phyloP scores from a whole-genome alignment of 2,113 vertebrate species.

The Bombycilla garrulus region DNA sequence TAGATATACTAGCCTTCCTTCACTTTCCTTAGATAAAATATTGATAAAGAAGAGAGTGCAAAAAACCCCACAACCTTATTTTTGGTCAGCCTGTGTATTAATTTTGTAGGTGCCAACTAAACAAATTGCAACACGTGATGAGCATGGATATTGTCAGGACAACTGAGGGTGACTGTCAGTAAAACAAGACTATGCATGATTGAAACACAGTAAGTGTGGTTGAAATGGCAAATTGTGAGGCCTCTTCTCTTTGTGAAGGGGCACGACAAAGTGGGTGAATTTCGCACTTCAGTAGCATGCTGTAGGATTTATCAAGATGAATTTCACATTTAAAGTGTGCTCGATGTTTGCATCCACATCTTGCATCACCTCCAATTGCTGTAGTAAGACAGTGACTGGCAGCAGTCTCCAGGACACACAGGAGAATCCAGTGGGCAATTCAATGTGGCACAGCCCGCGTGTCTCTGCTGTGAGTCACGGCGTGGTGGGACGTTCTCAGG shows the following conservation, averaged over 20 bases:
- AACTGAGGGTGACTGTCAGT: constrained; percentile 55
- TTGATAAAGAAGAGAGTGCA: constrained; percentile 73
- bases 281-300: constrained; percentile 77
- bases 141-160: constrained; percentile 15
- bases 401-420: constrained; percentile 55
- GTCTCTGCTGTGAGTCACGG: constrained; percentile 32
- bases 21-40: constrained; percentile 55
- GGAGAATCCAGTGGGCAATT: constrained; percentile 64
- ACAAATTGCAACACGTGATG: constrained; percentile 32
- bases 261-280: constrained; percentile 33
- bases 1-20: constrained; percentile 59
- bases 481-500: constrained; percentile 28
- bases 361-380: constrained; percentile 67
- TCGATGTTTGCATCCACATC: constrained; percentile 66
- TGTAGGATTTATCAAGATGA: constrained; percentile 63
- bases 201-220: constrained; percentile 46
- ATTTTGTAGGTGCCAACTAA: constrained; percentile 36
- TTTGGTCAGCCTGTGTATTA: constrained; percentile 70
- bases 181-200: constrained; percentile 55
- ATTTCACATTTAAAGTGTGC: constrained; percentile 79
- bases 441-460: constrained; percentile 16
- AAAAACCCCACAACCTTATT: constrained; percentile 53
- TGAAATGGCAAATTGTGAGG: constrained; percentile 54
- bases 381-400: constrained; percentile 65
- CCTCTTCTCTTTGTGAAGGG: constrained; percentile 49